phyloP scores from a whole-genome alignment of 2,888 invertebrate genomes.

The Lordiphosa andalusiaca region DNA sequence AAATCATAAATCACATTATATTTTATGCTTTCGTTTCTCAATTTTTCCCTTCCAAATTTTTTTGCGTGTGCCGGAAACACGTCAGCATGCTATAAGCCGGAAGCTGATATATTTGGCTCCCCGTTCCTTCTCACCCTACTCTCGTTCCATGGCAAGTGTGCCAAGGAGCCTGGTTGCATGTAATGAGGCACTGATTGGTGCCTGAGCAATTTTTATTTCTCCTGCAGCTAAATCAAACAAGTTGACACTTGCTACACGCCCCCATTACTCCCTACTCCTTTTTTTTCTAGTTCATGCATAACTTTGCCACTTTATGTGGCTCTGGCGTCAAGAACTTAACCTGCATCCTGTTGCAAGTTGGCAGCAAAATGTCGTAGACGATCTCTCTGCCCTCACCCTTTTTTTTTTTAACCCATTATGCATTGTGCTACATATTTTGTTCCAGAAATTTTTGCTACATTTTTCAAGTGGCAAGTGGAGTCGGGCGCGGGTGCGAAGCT shows the following conservation, averaged over 20 bases:
- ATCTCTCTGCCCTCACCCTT: constrained; percentile 19
- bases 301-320: constrained; percentile 69
- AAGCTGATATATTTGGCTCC: constrained; percentile 45
- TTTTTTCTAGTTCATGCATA: constrained; percentile 48
- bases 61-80: constrained; percentile 55
- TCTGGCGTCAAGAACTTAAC: constrained; percentile 68
- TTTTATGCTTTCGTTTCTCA: constrained; percentile 12
- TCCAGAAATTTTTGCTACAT: constrained; percentile 40
- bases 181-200: constrained; percentile 73
- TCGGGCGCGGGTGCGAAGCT: constrained; percentile 48
- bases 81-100: constrained; percentile 68
- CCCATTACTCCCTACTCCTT: constrained; percentile 13
- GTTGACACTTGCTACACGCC: constrained; percentile 61
- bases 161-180: constrained; percentile 46
- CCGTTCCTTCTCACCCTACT: neutral
- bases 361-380: constrained; percentile 43
- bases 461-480: constrained; percentile 56
- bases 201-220: constrained; percentile 57
- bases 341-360: constrained; percentile 65
- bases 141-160: neutral
- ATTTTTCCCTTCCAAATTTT: constrained; percentile 2
- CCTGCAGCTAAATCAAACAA: constrained; percentile 70
- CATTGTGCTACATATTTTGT: constrained; percentile 64
- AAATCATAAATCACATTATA: constrained; percentile 30
- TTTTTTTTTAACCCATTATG: constrained; percentile 55